Base-by-base conservation (phyloP, 1,140 invertebrate genomes). In the Tetramorium alpestre region DNA sequence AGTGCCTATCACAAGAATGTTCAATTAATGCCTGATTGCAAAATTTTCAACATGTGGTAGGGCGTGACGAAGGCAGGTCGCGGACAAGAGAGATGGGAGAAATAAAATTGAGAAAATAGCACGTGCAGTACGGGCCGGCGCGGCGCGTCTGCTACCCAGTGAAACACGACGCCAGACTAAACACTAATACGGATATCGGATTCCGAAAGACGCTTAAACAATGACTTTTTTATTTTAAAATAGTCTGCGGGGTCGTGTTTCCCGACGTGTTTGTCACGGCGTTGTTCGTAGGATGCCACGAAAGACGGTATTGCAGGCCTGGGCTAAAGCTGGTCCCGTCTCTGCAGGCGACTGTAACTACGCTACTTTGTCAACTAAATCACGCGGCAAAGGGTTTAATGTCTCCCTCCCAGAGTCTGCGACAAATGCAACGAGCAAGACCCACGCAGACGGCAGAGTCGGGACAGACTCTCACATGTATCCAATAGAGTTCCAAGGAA, bases 181-280 rank as follows among this genome's bases (percentile, higher is more conserved):
- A 84, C 80, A 84, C 80, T 84, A 84, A 84, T 84, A 84, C 69
- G 80, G 69, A 84, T 84, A 84, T 84, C 69, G 54, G 69, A 84
- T 84, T 84, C 80, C 80, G 28, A 73, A 84, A 84, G 54, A 84
- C 69, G 80, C 80, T 84, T 75, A 75, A 84, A 84, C 80, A 84
- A 84, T 84, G 80, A 75, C 69, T 84, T 75, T 73, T 84, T 60
- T 22, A 44, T 72, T 82, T 73, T 82, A 58, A 82, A 82, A 82
- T 73, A 82, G 67, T 38, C 25, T 11, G 67, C 65, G 51, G 67
- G 38, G 0, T 82, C 80, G 67, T 73, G 67, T 82, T 82, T 73
- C 80, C 51, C 67, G 38, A 1, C 49, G 51, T 65, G 51, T 72
- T 70, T 51, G 67, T 82, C 22, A 41, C 69, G 69, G 13, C 44